Conservation (phyloP, 2,113 vertebrate species). For the Sylvilagus bachmani region DNA sequence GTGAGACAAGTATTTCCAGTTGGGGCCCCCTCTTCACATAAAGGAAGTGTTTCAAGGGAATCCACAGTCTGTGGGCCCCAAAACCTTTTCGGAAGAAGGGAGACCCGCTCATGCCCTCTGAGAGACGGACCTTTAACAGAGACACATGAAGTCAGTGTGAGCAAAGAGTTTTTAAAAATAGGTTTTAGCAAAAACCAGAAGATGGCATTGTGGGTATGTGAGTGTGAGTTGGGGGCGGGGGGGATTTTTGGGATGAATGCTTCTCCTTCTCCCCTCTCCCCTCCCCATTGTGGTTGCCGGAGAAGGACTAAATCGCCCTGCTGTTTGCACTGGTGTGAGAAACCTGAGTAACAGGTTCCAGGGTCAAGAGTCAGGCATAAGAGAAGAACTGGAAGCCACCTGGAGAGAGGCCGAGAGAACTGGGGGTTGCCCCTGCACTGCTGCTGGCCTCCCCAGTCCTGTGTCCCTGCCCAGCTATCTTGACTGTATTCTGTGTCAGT, state of each 20-base stretch:
- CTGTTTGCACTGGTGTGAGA: slow-evolving; percentile 71
- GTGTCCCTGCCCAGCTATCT: not conserved
- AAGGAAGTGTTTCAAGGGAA: not conserved
- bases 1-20: not conserved
- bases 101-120: not conserved
- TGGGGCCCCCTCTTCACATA: not conserved
- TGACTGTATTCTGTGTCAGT: not conserved
- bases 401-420: not conserved
- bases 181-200: not conserved
- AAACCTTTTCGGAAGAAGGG: not conserved
- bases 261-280: not conserved
- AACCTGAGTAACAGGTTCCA: slow-evolving; percentile 58
- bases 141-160: not conserved
- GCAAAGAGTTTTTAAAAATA: not conserved
- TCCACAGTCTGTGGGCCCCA: not conserved
- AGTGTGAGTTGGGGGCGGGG: not conserved
- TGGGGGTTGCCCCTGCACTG: no score
- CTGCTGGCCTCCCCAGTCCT: not conserved
- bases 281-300: not conserved
- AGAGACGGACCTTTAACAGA: not conserved
- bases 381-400: not conserved
- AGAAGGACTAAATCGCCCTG: not conserved
- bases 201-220: not conserved
- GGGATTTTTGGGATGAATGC: not conserved
- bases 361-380: not conserved